Conservation (phyloP, 1,140 invertebrate species). For the Zaprionus tsacasi region DNA sequence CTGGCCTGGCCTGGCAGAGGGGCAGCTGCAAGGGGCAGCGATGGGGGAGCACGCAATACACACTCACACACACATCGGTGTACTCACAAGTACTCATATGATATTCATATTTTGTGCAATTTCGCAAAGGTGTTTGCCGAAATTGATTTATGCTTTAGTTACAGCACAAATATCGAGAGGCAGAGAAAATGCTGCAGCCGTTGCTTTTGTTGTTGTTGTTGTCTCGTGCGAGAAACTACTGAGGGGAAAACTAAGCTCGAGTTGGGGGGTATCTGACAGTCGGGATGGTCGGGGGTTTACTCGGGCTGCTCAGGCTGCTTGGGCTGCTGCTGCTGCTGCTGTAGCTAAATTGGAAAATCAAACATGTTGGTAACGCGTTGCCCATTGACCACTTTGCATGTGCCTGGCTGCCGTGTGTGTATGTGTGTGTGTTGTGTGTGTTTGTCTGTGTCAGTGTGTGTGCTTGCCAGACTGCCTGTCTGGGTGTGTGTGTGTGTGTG, state of each 20-base stretch:
- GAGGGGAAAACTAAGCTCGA: neutral
- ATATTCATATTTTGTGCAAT: constrained; percentile 9
- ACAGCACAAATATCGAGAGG: neutral
- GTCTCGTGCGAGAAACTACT: neutral
- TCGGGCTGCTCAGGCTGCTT: neutral
- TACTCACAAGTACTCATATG: neutral
- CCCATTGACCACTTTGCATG: constrained; percentile 2
- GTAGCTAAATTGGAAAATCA: neutral
- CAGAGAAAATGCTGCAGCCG: no score
- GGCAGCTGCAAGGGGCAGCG: constrained; percentile 31
- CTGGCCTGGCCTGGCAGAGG: constrained; percentile 31
- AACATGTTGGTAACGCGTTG: constrained; percentile 3
- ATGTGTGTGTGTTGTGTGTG: neutral
- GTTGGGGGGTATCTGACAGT: neutral
- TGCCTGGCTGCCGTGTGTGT: neutral
- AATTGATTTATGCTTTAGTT: constrained; percentile 11
- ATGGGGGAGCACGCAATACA: neutral
- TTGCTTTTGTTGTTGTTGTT: neutral
- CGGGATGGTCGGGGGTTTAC: neutral
- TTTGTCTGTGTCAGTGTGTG: neutral
- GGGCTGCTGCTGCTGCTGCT: neutral
- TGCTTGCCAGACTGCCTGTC: neutral
- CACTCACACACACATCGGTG: neutral
- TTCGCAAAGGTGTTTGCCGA: constrained; percentile 7
- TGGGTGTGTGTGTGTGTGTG: neutral